Conservation (phyloP, 23 tunicate species). For the Clavelina lepadiformis region DNA sequence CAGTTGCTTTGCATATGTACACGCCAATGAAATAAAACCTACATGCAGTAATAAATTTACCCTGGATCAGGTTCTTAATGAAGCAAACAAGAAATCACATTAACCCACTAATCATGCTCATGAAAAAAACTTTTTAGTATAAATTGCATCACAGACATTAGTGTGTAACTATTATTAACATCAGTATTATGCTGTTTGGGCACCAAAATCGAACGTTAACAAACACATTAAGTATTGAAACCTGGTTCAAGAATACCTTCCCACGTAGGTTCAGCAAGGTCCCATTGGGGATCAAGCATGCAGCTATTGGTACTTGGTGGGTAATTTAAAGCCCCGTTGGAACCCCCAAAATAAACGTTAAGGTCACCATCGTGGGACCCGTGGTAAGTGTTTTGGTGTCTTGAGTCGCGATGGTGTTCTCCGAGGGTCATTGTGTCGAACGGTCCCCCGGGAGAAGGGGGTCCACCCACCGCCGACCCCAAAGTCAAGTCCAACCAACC, state of each 20-base stretch:
- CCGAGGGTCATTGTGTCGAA: constrained; percentile 23
- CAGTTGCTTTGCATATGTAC: no score
- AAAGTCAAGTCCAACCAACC: constrained; percentile 77
- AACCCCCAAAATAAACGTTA: constrained; percentile 22
- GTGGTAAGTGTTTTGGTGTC: constrained; percentile 14
- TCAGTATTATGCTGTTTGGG: no score
- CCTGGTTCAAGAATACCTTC: constrained; percentile 26
- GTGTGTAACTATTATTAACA: no score
- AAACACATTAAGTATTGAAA: constrained; percentile 36
- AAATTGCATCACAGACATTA: no score
- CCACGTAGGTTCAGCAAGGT: no score
- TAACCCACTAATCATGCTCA: no score
- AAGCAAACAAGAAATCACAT: no score
- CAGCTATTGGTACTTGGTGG: background rate
- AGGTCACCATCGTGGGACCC: constrained; percentile 44
- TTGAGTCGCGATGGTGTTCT: constrained; percentile 4
- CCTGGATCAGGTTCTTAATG: no score
- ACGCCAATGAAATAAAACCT: no score
- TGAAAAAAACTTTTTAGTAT: no score
- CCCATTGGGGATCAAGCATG: constrained; percentile 36
- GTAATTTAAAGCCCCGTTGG: constrained; percentile 27
- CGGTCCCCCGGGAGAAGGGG: constrained; percentile 63
- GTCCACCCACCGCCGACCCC: constrained; percentile 45
- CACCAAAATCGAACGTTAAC: no score
- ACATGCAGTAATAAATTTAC: no score